Evolutionary conservation across 2,113 vertebrate genomes (phyloP).

Genomic region (Dunckerocampus dactyliophorus): DNA sequence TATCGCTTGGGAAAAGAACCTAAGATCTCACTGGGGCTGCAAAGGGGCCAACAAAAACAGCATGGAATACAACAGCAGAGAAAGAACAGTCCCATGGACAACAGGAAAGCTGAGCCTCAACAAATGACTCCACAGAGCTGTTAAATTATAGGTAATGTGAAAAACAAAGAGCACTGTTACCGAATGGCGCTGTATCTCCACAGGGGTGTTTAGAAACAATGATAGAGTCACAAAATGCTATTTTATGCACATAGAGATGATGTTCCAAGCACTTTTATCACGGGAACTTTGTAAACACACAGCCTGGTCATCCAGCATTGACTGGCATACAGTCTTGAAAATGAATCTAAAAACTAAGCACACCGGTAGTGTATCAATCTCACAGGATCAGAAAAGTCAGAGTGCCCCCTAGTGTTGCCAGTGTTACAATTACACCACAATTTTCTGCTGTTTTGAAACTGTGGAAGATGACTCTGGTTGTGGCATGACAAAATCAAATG

Average conservation of each 20-base stretch:
- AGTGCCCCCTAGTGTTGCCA: slow-evolving; percentile 64
- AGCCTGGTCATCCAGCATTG: slow-evolving; percentile 31
- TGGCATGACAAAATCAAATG: too few species aligned
- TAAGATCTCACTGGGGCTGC: slow-evolving; percentile 83
- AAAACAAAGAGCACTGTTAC: slow-evolving; percentile 89
- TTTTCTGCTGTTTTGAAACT: neutral
- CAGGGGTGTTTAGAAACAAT: slow-evolving; percentile 34
- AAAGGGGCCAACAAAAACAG: slow-evolving; percentile 90
- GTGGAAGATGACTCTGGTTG: neutral
- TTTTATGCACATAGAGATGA: slow-evolving; percentile 62
- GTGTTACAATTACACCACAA: slow-evolving; percentile 16
- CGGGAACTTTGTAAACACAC: slow-evolving; percentile 85
- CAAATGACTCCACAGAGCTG: slow-evolving; percentile 76
- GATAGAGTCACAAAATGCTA: slow-evolving; percentile 69
- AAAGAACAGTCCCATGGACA: slow-evolving; percentile 59
- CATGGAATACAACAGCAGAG: slow-evolving; percentile 86
- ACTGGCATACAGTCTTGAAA: slow-evolving; percentile 7
- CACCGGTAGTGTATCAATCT: slow-evolving; percentile 12
- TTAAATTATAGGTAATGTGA: slow-evolving; percentile 84
- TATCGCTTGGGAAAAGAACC: slow-evolving; percentile 92
- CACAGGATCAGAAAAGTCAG: slow-evolving; percentile 39
- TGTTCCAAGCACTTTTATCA: slow-evolving; percentile 84
- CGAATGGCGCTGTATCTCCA: slow-evolving; percentile 78
- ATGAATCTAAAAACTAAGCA: slow-evolving; percentile 11
- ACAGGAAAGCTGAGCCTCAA: slow-evolving; percentile 63